Base-by-base conservation (phyloP, 2,888 invertebrate genomes). In the Achlya flavicornis region DNA sequence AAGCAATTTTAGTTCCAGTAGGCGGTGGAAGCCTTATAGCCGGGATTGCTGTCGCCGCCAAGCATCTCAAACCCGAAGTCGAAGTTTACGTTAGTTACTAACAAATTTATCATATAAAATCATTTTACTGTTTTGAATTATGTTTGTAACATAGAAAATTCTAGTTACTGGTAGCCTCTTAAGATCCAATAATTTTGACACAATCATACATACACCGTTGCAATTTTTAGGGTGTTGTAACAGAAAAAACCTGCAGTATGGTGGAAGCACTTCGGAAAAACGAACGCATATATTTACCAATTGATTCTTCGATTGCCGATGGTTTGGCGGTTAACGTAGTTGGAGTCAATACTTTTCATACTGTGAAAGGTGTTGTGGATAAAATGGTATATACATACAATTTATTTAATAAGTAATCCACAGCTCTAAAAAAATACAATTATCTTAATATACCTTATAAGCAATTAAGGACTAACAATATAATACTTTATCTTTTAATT, bases 21-120 rank as follows among this genome's bases (percentile, higher is more conserved):
- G 99, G 99, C 0, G 99, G 98, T 4, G 98, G 97, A n/a, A 98
- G 99, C 1, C 94, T 99, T 0, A 95, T 99, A 53, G 96, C 98
- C 10, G 99, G 99, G 0, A 94, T 97, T 16, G 97, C 98, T 0
- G 94, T 97, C 2, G 98, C 98, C 3, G 94, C 97, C 12, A 99
- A 99, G 88, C 96, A 97, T 19, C 92, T 99, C 14, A 96, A 97
- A 71, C 98, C 98, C 1, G 94, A 95, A 63, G 95, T 97, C 3
- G 95, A 96, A 92, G 95, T 99, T 65, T 98, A 98, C 83, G 98
- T 98, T 90, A 95, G 97, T 76, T 33, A 46, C 11, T n/a, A 11
- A 35, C 33, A 19, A n/a, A 58, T 12, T 14, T 57, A 35, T 19
- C 1, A 46, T 41, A 35, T 35, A 35, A 35, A 35, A 4, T 35